Evolutionary conservation across 2,113 vertebrate species (phyloP).

Genomic region (Sapajus apella): DNA sequence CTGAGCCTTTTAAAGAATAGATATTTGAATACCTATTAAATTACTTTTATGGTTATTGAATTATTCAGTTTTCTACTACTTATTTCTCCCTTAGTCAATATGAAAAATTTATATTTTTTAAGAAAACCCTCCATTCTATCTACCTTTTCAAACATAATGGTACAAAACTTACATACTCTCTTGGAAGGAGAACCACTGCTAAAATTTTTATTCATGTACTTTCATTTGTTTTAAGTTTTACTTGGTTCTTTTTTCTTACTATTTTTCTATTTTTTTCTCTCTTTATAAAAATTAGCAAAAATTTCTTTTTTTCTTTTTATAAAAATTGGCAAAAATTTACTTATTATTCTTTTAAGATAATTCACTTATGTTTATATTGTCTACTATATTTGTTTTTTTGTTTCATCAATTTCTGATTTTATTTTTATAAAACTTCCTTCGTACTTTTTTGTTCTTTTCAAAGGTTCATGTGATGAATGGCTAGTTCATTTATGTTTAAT

Average conservation of each 20-base stretch:
- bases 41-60: conserved; percentile 41
- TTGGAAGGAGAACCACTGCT: not conserved
- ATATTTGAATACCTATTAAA: conserved; percentile 40
- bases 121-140: conserved; percentile 31
- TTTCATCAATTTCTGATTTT: not conserved
- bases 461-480: not conserved
- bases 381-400: conserved; percentile 7
- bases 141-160: conserved; percentile 20
- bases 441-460: not conserved
- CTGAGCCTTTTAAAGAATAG: conserved; percentile 19
- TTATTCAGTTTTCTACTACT: conserved; percentile 32
- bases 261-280: conserved; percentile 7
- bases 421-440: not conserved
- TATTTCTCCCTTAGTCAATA: conserved; percentile 6
- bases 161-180: not conserved
- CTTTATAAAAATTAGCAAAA: not conserved
- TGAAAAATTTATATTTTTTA: conserved; percentile 14
- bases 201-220: not conserved
- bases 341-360: conserved; percentile 9
- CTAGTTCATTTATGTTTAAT: not conserved
- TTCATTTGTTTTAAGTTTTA: not conserved
- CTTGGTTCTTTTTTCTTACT: not conserved
- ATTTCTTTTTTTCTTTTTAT: not conserved
- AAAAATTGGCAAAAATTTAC: not conserved
- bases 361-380: not conserved